phyloP scores from a whole-genome alignment of 2,797 vertebrate genomes.

The Vireo griseus region DNA sequence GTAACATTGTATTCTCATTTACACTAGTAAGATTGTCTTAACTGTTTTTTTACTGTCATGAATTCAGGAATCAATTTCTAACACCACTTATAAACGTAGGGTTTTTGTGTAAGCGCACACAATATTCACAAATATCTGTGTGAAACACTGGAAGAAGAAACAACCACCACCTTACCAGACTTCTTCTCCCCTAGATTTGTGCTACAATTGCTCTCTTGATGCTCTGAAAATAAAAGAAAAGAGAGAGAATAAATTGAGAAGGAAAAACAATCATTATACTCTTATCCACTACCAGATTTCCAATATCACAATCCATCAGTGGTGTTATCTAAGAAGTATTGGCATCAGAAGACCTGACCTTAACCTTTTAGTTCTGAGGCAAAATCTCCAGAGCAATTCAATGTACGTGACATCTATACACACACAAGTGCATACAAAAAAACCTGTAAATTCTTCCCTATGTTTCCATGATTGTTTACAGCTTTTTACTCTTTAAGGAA shows the following conservation, averaged over 20 bases:
- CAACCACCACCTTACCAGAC: neutral
- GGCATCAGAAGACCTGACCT: neutral
- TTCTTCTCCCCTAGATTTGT: neutral
- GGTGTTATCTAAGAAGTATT: neutral
- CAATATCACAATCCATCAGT: neutral
- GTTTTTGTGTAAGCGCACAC: neutral
- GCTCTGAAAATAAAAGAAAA: neutral
- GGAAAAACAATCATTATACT: neutral
- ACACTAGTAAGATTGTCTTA: neutral
- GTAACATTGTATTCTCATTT: neutral
- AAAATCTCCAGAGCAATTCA: neutral
- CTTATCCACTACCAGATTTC: neutral
- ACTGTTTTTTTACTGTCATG: neutral
- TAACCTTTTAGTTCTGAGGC: neutral
- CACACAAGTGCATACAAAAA: neutral
- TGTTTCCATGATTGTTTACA: neutral
- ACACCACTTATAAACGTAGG: neutral
- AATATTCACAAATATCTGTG: neutral
- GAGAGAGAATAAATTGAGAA: neutral
- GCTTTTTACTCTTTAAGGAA: neutral
- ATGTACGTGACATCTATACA: rapidly evolving
- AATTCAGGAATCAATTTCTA: neutral
- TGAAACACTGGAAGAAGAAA: neutral
- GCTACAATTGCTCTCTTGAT: neutral
- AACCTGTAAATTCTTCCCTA: neutral